Conservation (phyloP, 2,113 vertebrate species). For the Pygathrix nemaeus region DNA sequence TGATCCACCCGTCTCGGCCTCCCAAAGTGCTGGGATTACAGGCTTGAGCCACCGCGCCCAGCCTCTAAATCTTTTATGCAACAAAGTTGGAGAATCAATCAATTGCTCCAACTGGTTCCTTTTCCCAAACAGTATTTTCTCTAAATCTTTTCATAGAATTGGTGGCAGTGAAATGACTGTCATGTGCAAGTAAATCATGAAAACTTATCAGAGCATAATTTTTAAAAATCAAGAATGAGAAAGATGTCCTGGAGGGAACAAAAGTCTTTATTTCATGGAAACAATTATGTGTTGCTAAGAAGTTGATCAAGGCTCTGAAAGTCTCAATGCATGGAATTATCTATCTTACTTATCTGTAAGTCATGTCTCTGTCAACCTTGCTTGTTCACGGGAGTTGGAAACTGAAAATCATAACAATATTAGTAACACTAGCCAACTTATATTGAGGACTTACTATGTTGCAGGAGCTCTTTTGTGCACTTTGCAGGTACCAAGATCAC, state of each 20-base stretch:
- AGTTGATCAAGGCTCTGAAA: not conserved
- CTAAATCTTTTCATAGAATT: not conserved
- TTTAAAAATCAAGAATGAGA: not conserved
- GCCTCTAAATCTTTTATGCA: not conserved
- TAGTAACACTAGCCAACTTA: not conserved
- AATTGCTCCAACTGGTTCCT: not conserved
- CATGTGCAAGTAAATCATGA: not conserved
- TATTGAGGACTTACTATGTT: fast-evolving
- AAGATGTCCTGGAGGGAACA: not conserved
- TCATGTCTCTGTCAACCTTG: not conserved
- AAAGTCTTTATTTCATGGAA: not conserved
- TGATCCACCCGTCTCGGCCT: too few species aligned
- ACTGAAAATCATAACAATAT: not conserved
- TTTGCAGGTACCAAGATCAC: not conserved
- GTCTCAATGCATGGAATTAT: fast-evolving
- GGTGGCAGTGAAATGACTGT: not conserved
- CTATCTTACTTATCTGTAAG: not conserved
- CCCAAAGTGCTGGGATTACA: too few species aligned
- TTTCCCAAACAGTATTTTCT: not conserved
- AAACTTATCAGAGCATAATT: not conserved
- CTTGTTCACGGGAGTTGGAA: not conserved
- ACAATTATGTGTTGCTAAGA: not conserved
- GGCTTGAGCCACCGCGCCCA: too few species aligned
- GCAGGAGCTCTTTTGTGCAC: not conserved
- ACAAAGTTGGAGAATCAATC: not conserved